Evolutionary conservation across 2,113 vertebrate genomes (phyloP).

Genomic region (Chunga burmeisteri): DNA sequence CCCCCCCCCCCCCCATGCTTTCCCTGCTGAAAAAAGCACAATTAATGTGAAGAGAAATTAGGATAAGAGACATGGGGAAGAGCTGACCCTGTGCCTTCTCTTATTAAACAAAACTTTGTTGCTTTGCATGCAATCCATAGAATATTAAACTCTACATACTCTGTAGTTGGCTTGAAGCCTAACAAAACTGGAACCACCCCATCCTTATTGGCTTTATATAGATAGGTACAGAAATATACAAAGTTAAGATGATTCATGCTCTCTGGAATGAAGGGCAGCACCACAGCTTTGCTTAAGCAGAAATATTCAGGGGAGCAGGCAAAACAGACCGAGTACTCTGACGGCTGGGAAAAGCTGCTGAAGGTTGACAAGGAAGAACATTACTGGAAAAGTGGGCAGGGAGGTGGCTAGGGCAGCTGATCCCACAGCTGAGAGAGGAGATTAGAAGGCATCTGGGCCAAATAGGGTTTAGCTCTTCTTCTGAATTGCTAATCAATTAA

Average conservation of each 20-base stretch:
- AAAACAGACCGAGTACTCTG: background rate
- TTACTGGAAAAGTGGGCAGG: background rate
- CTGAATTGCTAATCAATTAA: background rate
- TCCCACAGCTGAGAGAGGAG: background rate
- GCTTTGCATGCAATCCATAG: slow-evolving; percentile 20
- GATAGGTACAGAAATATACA: slow-evolving; percentile 67
- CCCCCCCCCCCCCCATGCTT: background rate
- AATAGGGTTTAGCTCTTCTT: background rate
- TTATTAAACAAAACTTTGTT: background rate
- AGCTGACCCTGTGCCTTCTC: background rate
- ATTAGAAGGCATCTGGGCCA: background rate
- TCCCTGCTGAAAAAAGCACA: background rate
- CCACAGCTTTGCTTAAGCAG: slow-evolving; percentile 28
- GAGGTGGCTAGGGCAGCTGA: background rate
- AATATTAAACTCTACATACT: slow-evolving; percentile 38
- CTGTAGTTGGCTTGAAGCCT: slow-evolving; percentile 27
- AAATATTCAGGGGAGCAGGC: slow-evolving; percentile 55
- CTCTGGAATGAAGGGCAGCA: slow-evolving; percentile 59
- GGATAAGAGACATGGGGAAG: background rate
- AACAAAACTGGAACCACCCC: slow-evolving; percentile 64
- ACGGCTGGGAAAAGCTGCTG: slow-evolving; percentile 3
- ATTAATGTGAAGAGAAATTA: background rate
- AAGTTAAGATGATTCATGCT: slow-evolving; percentile 60
- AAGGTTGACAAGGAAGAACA: background rate
- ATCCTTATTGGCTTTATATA: slow-evolving; percentile 68